Conservation (phyloP, 2,888 invertebrate species). For the Drosophila suboccidentalis region DNA sequence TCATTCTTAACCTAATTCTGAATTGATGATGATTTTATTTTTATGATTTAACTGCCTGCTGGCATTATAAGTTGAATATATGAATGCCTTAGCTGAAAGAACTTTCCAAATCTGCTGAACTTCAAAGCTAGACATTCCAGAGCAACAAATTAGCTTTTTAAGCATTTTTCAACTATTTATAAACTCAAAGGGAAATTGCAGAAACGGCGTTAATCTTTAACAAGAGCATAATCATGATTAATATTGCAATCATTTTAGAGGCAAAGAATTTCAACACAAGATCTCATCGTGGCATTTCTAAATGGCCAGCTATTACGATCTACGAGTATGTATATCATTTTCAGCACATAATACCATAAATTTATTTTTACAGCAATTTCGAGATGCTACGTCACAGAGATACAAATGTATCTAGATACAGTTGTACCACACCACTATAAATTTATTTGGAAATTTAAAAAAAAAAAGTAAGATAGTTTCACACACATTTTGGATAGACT, state of each 20-base stretch:
- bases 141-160: background rate
- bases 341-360: conserved; percentile 75
- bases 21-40: conserved; percentile 35
- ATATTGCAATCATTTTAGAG: conserved; percentile 51
- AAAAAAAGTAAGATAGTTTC: conserved; percentile 19
- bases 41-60: conserved; percentile 21
- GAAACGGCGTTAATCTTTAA: conserved; percentile 47
- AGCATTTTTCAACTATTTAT: conserved; percentile 15
- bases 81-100: conserved; percentile 3
- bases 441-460: conserved; percentile 15
- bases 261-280: conserved; percentile 62
- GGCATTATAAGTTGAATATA: conserved; percentile 25
- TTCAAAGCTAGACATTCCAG: conserved; percentile 34
- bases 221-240: conserved; percentile 55
- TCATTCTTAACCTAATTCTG: background rate
- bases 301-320: conserved; percentile 35
- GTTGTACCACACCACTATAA: conserved; percentile 2
- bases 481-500: conserved; percentile 31
- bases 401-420: conserved; percentile 35
- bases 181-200: conserved; percentile 51
- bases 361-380: conserved; percentile 59
- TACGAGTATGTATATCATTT: conserved; percentile 59
- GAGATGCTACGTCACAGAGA: conserved; percentile 45
- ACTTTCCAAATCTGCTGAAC: conserved; percentile 25
- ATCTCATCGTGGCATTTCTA: conserved; percentile 20